A percentile compares a stretch with the other conserved stretches of the same genome.
These are phyloP conservation scores for Lumbricus terrestris DNA, from an alignment of 2,888 invertebrate species.

Conservation along the genomic window DNA sequence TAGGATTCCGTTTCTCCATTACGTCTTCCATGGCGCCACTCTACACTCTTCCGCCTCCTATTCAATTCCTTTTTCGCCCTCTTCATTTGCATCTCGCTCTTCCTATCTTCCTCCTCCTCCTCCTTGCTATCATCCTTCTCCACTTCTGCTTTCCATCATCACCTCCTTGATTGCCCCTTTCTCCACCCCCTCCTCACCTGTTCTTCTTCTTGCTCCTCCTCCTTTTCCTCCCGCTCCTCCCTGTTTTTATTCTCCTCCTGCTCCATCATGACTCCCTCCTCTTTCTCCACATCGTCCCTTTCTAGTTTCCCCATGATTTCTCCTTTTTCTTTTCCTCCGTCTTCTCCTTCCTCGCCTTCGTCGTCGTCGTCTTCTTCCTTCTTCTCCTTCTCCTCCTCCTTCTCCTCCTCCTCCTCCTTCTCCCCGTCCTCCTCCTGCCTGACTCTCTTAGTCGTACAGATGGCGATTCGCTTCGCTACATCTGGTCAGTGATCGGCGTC, in stretches of 20 bases:
- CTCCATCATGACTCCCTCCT: background rate
- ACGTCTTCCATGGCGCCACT: background rate
- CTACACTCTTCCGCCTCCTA: background rate
- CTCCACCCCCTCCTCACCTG: too few relatives aligned
- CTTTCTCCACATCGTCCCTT: background rate
- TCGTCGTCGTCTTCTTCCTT: too few relatives aligned
- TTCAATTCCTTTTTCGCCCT: background rate
- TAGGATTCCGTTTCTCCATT: too few relatives aligned
- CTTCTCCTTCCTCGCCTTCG: background rate
- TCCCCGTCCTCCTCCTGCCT: too few relatives aligned
- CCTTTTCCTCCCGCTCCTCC: background rate
- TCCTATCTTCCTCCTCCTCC: too few relatives aligned
- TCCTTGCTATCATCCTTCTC: background rate
- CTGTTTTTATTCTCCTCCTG: background rate
- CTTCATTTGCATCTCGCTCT: background rate
- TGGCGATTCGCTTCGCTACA: background rate
- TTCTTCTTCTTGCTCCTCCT: background rate
- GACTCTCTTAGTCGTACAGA: background rate
- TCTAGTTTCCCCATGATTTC: background rate
- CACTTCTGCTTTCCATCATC: background rate
- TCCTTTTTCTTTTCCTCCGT: background rate
- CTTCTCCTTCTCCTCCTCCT: too few relatives aligned
- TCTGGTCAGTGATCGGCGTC: background rate
- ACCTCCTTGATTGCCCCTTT: too few relatives aligned
- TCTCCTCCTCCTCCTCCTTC: too few relatives aligned